Base-by-base conservation (phyloP, 2,888 invertebrate species). In the Dasypogon diadema region DNA sequence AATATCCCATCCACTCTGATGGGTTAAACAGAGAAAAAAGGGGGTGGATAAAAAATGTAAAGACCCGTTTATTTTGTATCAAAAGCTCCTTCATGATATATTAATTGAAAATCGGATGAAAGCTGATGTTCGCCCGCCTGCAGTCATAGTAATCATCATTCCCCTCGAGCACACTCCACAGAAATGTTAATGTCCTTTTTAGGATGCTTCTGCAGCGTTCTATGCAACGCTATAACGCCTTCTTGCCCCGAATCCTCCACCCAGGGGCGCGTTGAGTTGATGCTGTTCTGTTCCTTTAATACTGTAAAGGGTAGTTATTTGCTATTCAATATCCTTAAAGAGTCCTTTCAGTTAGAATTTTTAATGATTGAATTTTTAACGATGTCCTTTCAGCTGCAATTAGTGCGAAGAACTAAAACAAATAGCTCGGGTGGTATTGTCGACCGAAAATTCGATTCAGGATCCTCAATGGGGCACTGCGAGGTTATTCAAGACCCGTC, bases 111-210 rank as follows among this genome's bases (percentile, higher is more conserved):
- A 65, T 65, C 46, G 65, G 65, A 65, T 46, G 46, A 65, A 18
- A 8, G 51, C 51, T n/a, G 37, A 48, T 37, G 24, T 18, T 42
- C 65, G 26, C 14, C 37, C 46, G 26, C 22, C 24, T 46, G n/a
- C 48, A 24, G 63, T 46, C 14, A n/a, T 12, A 2, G 46, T 65
- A 46, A 46, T 65, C 65, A 42, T 12, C 65, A 21, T 16, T 1
- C 60, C 34, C 60, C 34, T 1, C 2, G 18, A 34, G 37, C 65
- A n/a, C 30, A 14, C 18, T 24, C n/a, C 34, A 6, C 51, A 37
- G 30, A 34, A 37, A 70, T n/a, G 70, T 70, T 70, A 54, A 70
- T 54, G 54, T 54, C 70, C 70, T 70, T 70, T 70, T 70, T 70
- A 70, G 51, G 68, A 48, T 51, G 24, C 24, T n/a, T 6, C 48